phyloP scores from a whole-genome alignment of 2,113 vertebrate genomes.

The Tautogolabrus adspersus region DNA sequence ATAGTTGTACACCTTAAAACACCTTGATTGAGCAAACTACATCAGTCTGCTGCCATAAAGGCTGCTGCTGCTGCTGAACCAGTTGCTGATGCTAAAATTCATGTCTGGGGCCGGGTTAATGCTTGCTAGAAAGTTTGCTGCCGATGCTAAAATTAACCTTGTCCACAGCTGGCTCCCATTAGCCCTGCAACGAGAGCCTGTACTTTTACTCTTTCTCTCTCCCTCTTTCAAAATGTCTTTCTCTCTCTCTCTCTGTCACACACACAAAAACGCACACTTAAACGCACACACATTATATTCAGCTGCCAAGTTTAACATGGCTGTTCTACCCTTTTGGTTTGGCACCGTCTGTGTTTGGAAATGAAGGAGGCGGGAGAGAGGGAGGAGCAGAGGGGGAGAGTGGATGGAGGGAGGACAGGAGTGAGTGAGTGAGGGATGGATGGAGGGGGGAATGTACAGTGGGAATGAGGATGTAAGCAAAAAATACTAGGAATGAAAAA shows the following conservation, averaged over 20 bases:
- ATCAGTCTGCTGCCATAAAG: not conserved
- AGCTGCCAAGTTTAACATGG: slow-evolving; percentile 73
- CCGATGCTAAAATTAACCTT: slow-evolving; percentile 82
- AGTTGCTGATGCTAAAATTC: slow-evolving; percentile 26
- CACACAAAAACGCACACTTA: slow-evolving; percentile 20
- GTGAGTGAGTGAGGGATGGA: not conserved
- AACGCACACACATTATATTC: slow-evolving; percentile 28
- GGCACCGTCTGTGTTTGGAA: slow-evolving; percentile 66
- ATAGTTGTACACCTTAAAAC: not conserved
- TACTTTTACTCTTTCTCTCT: slow-evolving; percentile 58
- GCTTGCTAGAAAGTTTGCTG: slow-evolving; percentile 67
- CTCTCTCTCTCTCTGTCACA: slow-evolving; percentile 8
- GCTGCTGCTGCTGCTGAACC: slow-evolving; percentile 13
- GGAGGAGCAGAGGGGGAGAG: slow-evolving; percentile 26
- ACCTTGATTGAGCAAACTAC: not conserved
- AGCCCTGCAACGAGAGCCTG: slow-evolving; percentile 73
- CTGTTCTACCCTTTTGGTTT: slow-evolving; percentile 68
- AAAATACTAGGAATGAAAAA: slow-evolving; percentile 26
- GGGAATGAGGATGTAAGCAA: slow-evolving; percentile 25
- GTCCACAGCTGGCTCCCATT: slow-evolving; percentile 85
- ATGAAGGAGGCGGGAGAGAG: slow-evolving; percentile 44
- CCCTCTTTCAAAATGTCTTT: slow-evolving; percentile 3
- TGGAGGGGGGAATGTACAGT: slow-evolving; percentile 12
- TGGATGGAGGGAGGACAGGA: slow-evolving; percentile 27
- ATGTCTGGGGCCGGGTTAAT: slow-evolving; percentile 61